Evolutionary conservation across 2,797 vertebrate genomes (phyloP), one percentile per base, ranked within the genome.

Genomic region (Channallabes apus): DNA sequence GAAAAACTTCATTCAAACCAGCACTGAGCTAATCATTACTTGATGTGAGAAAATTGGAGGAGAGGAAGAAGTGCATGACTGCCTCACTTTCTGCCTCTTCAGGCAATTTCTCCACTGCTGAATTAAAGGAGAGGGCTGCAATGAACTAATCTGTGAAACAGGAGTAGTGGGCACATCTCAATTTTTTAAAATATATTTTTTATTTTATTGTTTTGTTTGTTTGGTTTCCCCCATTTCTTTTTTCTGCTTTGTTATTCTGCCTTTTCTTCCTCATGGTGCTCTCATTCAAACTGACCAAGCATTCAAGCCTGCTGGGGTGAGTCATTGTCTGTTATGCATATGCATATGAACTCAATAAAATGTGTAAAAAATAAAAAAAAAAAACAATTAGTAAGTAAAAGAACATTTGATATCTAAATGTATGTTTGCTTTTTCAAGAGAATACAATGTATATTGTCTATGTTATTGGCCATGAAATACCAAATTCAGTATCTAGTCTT

Each of bases 251-350:
- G 67, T 81, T 62, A 1, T 69, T 59, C 65, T 87, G 86, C 76
- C 79, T 89, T 90, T 91, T 94, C 91, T 94, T 92, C 93, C 92
- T 95, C 96, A 95, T 93, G 96, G 94, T 96, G 95, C 96, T 96
- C 95, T 94, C 92, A 93, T 95, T 95, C 96, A 94, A 95, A 93
- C 91, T 94, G 96, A 97, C 96, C 96, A 97, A 96, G 97, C 95
- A 95, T 94, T 95, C 95, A 96, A 90, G 88, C 86, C 89, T 91
- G 95, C 93, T 90, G 86, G 89, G 92, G 88, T 91, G 91, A 91
- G 89, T 88, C 88, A 87, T 91, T 90, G 90, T 92, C 90, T 90
- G 92, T 89, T 90, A 88, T 92, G 65, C 93, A 94, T 95, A 93
- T 93, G 94, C 93, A 93, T 93, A 92, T 92, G 94, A 91, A 96